Base-by-base conservation (phyloP, 2,113 vertebrate species). In the Jaculus jaculus region DNA sequence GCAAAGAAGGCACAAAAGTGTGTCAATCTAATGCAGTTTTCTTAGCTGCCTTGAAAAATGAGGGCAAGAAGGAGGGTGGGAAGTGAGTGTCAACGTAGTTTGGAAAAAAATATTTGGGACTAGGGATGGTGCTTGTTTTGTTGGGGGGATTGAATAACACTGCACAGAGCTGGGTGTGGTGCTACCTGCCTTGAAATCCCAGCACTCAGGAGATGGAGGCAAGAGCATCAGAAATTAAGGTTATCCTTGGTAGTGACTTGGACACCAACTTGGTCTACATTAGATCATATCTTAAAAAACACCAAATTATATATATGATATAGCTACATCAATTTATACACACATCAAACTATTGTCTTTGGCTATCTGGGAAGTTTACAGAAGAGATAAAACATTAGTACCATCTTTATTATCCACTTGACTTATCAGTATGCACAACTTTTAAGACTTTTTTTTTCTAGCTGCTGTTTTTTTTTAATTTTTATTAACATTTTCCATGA, bases 301-400 rank as follows among this genome's bases (percentile, higher is more conserved):
- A 37, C 42, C 42, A 47, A 47, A 47, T 47, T 47, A 47, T 61
- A 66, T 21, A 66, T 83, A 65, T 32, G 5, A n/a, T 82, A 73
- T 51, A 73, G 18, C 74, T 63, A 65, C 26, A 66, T 84, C 28
- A 80, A 86, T 69, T 37, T 80, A 84, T 63, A 82, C 3, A 58
- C 23, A 87, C 28, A 71, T 39, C 60, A 89, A 79, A 93, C 30
- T 80, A 83, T 86, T 83, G 92, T 63, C 83, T 94, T 87, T 87
- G 66, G n/a, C 54, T 65, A 72, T 47, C 71, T 32, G 47, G 32
- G 4, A 15, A 23, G 11, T n/a, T 69, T 84, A 32, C 4, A 74
- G n/a, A 66, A 90, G 51, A 21, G 73, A 83, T 60, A 37, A 85
- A 81, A 85, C 7, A 89, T 83, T 74, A 88, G 61, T 83, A 69